phyloP scores from a whole-genome alignment of 2,113 vertebrate genomes.

The Nansenia antarctica region DNA sequence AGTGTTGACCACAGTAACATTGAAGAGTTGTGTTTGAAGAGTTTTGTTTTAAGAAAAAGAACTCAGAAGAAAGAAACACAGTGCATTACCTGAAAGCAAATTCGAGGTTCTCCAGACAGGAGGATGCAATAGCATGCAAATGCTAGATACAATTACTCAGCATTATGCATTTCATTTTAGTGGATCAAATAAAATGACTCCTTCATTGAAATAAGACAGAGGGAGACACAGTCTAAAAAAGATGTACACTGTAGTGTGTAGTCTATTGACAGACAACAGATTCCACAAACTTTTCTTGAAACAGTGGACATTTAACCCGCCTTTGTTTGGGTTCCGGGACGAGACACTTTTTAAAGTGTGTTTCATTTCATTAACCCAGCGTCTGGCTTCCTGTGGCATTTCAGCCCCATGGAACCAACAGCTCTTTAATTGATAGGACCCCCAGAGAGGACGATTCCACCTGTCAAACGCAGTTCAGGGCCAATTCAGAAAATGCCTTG shows the following conservation, averaged over 20 bases:
- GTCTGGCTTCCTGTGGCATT: neutral
- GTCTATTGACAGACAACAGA: neutral
- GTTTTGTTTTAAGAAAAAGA: too few species aligned
- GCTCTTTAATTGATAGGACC: constrained; percentile 5
- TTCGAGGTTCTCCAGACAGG: neutral
- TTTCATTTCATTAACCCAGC: neutral
- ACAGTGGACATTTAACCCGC: neutral
- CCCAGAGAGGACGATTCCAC: constrained; percentile 7
- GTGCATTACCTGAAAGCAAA: too few species aligned
- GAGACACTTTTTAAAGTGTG: neutral
- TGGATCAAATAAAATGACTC: neutral
- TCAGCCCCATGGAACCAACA: neutral
- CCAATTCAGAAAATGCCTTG: neutral
- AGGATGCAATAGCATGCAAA: too few species aligned
- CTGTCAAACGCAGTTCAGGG: constrained; percentile 19
- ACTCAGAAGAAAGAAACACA: too few species aligned
- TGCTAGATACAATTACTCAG: too few species aligned
- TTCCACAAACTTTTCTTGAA: neutral
- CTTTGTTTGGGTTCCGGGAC: neutral
- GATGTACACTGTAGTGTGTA: too few species aligned
- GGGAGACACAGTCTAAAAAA: neutral
- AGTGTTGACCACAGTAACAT: neutral
- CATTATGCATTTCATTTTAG: too few species aligned
- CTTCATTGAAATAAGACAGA: neutral
- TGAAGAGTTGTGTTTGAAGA: too few species aligned